phyloP scores from a whole-genome alignment of 2,113 vertebrate genomes.

The Meles meles region DNA sequence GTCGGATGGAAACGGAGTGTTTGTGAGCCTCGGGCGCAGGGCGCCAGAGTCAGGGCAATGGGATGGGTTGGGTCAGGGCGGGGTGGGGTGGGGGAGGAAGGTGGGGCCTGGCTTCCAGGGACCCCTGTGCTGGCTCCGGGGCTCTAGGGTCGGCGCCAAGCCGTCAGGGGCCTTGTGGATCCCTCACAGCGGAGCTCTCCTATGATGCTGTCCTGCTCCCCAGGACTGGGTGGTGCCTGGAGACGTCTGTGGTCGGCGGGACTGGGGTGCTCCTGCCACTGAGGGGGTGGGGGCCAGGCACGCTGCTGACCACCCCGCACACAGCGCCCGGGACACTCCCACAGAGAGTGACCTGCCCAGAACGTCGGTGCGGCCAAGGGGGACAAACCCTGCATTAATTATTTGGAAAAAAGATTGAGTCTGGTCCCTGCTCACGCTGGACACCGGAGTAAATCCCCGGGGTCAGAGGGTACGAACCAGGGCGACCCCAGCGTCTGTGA shows the following conservation, averaged over 20 bases:
- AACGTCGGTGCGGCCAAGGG: neutral
- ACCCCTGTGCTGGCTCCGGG: neutral
- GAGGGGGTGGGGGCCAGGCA: neutral
- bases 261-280: neutral
- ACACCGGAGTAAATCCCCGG: neutral
- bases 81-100: neutral
- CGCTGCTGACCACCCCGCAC: neutral
- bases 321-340: neutral
- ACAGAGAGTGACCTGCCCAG: neutral
- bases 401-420: neutral
- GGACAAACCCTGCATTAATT: neutral
- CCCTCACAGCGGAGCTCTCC: neutral
- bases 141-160: too few species aligned
- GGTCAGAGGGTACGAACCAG: neutral
- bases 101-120: neutral
- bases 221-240: neutral
- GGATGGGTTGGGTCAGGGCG: neutral
- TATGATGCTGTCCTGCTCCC: neutral
- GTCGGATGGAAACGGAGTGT: neutral
- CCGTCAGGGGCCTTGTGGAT: neutral
- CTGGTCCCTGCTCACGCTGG: fast-evolving
- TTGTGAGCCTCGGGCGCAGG: neutral
- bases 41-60: neutral
- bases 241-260: neutral
- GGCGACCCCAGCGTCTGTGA: neutral